Evolutionary conservation across 2,113 vertebrate genomes (phyloP).

Genomic region (Gadus chalcogrammus): DNA sequence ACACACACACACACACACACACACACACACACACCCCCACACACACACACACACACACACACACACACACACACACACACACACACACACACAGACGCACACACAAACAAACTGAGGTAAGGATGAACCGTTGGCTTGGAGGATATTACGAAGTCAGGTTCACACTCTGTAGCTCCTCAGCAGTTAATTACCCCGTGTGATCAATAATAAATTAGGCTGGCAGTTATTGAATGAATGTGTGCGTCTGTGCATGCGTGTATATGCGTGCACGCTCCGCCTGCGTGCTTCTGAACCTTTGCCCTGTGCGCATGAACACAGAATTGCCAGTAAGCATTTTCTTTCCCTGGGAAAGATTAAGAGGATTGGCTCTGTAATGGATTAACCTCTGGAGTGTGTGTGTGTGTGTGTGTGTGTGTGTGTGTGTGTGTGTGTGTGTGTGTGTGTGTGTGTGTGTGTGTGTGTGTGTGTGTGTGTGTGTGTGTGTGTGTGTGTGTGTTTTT

Average conservation of each 20-base stretch:
- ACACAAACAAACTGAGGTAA: constrained; percentile 22
- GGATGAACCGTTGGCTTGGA: constrained; percentile 27
- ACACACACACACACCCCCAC: neutral
- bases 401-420: constrained; percentile 20
- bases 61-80: too few relatives aligned
- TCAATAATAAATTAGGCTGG: constrained; percentile 78
- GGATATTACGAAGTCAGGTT: constrained; percentile 36
- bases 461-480: constrained; percentile 22
- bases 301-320: constrained; percentile 62
- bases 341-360: constrained; percentile 73
- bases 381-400: constrained; percentile 66
- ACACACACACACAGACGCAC: constrained; percentile 28
- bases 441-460: constrained; percentile 38
- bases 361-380: constrained; percentile 77
- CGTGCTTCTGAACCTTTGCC: constrained; percentile 56
- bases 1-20: constrained; percentile 25
- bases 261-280: constrained; percentile 16
- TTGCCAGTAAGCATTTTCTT: constrained; percentile 73
- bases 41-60: too few relatives aligned
- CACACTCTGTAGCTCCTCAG: constrained; percentile 37
- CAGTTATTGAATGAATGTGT: constrained; percentile 18
- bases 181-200: constrained; percentile 73
- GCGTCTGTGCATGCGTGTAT: constrained; percentile 50
- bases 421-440: constrained; percentile 22
- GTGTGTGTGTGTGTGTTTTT: too few relatives aligned